These are phyloP conservation scores for Taenaris catops DNA, from an alignment of 2,888 invertebrate genomes.

Conservation along the genomic window DNA sequence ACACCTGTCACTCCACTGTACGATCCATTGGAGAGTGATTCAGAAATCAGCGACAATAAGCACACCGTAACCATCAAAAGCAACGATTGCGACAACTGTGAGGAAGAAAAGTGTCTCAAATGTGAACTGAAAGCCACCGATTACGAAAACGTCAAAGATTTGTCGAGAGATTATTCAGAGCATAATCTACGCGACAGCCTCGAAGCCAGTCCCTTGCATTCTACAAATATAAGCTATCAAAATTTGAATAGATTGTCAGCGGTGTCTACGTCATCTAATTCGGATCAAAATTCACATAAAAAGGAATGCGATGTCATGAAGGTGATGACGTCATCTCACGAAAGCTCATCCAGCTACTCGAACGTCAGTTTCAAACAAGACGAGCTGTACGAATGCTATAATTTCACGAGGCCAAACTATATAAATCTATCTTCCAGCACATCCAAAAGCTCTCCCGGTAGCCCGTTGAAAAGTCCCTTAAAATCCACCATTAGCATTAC, in stretches of 20 bases:
- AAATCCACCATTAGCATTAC: constrained; percentile 87
- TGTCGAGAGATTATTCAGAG: constrained; percentile 29
- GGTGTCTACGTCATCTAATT: constrained; percentile 62
- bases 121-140: constrained; percentile 64
- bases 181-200: constrained; percentile 42
- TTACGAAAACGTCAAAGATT: constrained; percentile 41
- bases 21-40: constrained; percentile 67
- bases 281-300: constrained; percentile 43
- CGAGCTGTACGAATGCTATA: constrained; percentile 61
- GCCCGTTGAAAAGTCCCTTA: constrained; percentile 77
- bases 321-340: constrained; percentile 69
- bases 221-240: constrained; percentile 69
- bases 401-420: constrained; percentile 63
- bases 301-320: constrained; percentile 41
- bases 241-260: constrained; percentile 69
- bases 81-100: constrained; percentile 49
- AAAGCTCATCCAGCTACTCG: constrained; percentile 65
- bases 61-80: constrained; percentile 57
- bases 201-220: constrained; percentile 57
- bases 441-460: constrained; percentile 61
- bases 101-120: constrained; percentile 58
- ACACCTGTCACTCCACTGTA: constrained; percentile 60
- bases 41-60: constrained; percentile 61
- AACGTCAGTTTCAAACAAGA: constrained; percentile 54
- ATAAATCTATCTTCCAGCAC: constrained; percentile 67